phyloP scores from a whole-genome alignment of 2,113 vertebrate genomes.

The Shinisaurus crocodilurus region DNA sequence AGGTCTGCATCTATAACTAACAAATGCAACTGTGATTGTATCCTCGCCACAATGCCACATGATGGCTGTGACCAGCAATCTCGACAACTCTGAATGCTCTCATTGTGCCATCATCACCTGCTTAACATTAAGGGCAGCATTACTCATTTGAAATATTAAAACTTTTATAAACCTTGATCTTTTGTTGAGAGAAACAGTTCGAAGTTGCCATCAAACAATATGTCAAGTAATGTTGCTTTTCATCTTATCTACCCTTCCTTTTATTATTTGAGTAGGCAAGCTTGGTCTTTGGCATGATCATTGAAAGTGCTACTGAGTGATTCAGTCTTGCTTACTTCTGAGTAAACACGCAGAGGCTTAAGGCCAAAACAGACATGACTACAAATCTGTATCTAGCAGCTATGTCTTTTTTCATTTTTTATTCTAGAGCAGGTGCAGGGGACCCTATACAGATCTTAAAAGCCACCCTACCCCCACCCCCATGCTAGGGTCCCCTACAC shows the following conservation, averaged over 20 bases:
- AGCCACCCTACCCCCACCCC: no score
- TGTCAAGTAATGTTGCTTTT: neutral
- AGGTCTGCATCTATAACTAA: neutral
- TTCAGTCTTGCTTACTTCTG: no score
- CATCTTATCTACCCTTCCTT: neutral
- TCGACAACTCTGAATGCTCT: neutral
- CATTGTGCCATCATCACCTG: neutral
- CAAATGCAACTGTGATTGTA: neutral
- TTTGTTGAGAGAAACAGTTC: neutral
- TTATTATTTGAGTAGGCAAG: neutral
- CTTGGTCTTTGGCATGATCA: no score
- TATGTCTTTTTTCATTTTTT: no score
- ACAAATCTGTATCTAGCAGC: no score
- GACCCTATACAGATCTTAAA: no score
- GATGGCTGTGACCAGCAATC: neutral
- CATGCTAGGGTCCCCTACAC: no score
- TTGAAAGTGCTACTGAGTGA: no score
- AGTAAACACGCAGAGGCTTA: no score
- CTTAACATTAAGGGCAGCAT: neutral
- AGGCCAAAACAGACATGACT: no score
- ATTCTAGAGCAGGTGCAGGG: no score
- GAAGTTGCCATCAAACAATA: neutral
- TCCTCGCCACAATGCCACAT: neutral
- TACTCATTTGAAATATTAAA: neutral
- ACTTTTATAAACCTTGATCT: neutral